Evolutionary conservation across 2,113 vertebrate genomes (phyloP).

Genomic region (Caranx ignobilis): DNA sequence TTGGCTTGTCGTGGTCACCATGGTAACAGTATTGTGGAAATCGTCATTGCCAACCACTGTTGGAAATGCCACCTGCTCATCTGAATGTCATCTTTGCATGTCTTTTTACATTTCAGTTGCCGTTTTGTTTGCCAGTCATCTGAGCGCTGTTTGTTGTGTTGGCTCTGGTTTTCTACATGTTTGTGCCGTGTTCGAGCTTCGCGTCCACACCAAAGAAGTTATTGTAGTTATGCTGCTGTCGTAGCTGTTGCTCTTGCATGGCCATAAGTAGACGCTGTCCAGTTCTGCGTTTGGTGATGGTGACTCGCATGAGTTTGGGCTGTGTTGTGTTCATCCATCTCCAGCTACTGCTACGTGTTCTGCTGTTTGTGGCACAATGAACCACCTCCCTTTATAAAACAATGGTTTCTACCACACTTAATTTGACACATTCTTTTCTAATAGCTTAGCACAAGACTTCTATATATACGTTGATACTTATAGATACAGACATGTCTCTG

Average conservation of each 20-base stretch:
- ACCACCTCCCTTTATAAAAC: conserved; percentile 19
- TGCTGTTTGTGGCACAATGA: background rate
- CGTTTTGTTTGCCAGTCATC: background rate
- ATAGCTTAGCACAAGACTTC: background rate
- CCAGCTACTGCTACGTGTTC: background rate
- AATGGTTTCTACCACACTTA: background rate
- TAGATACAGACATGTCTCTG: background rate
- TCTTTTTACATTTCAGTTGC: conserved; percentile 47
- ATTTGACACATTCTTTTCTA: background rate
- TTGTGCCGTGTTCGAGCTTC: conserved; percentile 35
- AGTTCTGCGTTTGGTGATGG: background rate
- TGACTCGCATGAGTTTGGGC: conserved; percentile 19
- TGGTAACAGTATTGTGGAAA: conserved; percentile 44
- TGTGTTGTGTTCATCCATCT: conserved; percentile 6
- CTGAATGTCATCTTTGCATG: conserved; percentile 62
- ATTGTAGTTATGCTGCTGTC: conserved; percentile 25
- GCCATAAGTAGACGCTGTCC: conserved; percentile 20
- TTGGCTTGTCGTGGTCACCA: conserved; percentile 41
- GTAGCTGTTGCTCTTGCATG: conserved; percentile 14
- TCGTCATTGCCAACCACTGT: conserved; percentile 66
- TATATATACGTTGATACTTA: background rate
- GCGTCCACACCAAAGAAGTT: conserved; percentile 42
- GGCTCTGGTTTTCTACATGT: conserved; percentile 49
- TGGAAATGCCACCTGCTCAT: conserved; percentile 39
- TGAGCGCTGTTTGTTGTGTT: background rate